Conservation (phyloP, 2,888 invertebrate species). For the Clunio marinus region DNA sequence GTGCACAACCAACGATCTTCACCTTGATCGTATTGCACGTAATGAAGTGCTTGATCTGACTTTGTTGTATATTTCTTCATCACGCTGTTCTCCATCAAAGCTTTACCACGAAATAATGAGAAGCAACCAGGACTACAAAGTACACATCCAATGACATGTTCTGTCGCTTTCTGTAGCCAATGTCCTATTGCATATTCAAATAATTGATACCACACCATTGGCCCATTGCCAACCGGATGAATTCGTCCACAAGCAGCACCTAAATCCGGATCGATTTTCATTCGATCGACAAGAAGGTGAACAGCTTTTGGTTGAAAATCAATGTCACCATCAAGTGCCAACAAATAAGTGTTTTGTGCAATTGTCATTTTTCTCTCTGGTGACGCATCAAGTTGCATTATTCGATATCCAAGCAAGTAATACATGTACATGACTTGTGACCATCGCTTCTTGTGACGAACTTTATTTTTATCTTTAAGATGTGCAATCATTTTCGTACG, state of each 20-base stretch:
- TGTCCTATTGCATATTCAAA: constrained; percentile 91
- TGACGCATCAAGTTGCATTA: constrained; percentile 61
- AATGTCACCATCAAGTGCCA: constrained; percentile 84
- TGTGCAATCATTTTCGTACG: constrained; percentile 80
- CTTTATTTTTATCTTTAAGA: constrained; percentile 83
- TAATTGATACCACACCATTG: constrained; percentile 81
- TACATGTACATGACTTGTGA: constrained; percentile 96
- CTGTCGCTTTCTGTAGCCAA: constrained; percentile 90
- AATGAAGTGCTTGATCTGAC: constrained; percentile 73
- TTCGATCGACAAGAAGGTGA: constrained; percentile 72
- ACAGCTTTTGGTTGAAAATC: constrained; percentile 81
- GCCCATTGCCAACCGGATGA: constrained; percentile 78
- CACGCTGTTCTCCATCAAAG: constrained; percentile 85
- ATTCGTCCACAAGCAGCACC: constrained; percentile 88
- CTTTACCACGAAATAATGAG: constrained; percentile 81
- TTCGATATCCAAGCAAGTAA: constrained; percentile 75
- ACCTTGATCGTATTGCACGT: constrained; percentile 92
- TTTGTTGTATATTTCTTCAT: constrained; percentile 82
- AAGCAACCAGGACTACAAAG: constrained; percentile 91
- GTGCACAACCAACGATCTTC: constrained; percentile 97
- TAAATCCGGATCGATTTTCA: constrained; percentile 75
- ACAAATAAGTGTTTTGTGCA: constrained; percentile 75
- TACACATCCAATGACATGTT: constrained; percentile 81
- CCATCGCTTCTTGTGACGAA: constrained; percentile 87
- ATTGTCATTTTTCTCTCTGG: constrained; percentile 57